Evolutionary conservation across 2,113 vertebrate genomes (phyloP).

Genomic region (Microtus ochrogaster): DNA sequence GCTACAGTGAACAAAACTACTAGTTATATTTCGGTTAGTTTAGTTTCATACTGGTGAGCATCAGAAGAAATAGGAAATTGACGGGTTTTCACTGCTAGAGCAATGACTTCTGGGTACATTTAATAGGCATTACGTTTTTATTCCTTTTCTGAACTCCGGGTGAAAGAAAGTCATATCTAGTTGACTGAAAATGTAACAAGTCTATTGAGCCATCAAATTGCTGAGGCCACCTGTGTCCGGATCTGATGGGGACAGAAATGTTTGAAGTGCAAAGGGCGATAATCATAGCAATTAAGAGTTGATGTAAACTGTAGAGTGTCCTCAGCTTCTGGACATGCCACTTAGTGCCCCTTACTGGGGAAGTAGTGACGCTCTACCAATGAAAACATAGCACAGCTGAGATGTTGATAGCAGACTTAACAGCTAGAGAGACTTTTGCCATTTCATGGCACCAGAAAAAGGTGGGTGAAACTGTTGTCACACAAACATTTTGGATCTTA

Average conservation of each 20-base stretch:
- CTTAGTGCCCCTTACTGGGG: fast-evolving
- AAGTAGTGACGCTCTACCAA: background rate
- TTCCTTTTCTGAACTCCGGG: background rate
- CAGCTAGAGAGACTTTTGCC: background rate
- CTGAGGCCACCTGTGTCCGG: background rate
- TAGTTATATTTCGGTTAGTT: background rate
- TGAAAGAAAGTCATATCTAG: background rate
- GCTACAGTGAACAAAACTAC: fast-evolving
- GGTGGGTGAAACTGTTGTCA: background rate
- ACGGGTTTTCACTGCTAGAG: too few species aligned
- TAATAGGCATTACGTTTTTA: background rate
- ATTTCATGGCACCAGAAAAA: background rate
- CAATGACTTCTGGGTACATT: fast-evolving
- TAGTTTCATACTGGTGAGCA: too few species aligned
- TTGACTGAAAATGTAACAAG: background rate
- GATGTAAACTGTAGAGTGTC: fast-evolving
- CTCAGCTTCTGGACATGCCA: background rate
- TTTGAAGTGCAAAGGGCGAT: too few species aligned
- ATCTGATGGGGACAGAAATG: background rate
- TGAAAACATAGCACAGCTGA: background rate
- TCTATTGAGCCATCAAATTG: background rate
- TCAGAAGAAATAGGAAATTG: background rate
- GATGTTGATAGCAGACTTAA: background rate
- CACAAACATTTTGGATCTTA: background rate
- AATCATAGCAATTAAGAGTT: background rate